Conservation (phyloP, 2,113 vertebrate species). For the Brachypteracias leptosomus region DNA sequence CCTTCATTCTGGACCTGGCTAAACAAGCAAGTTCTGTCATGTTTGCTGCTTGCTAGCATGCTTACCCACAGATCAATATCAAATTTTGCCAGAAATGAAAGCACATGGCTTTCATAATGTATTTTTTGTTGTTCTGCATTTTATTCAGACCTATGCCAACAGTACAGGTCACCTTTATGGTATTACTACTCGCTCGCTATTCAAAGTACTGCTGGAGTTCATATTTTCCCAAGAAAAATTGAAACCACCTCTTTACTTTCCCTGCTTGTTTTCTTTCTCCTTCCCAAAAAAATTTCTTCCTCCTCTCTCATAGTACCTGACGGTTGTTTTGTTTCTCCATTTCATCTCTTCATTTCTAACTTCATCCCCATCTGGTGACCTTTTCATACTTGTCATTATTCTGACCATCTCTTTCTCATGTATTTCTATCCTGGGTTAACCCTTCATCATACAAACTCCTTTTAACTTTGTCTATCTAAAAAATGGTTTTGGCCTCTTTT, state of each 20-base stretch:
- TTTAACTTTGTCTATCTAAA: background rate
- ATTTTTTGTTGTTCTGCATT: background rate
- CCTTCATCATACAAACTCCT: background rate
- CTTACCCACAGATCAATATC: background rate
- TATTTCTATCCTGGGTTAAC: background rate
- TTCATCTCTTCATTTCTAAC: background rate
- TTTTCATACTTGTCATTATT: background rate
- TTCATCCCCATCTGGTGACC: background rate
- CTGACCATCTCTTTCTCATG: background rate
- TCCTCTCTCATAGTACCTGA: background rate
- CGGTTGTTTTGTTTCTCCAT: background rate
- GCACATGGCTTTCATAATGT: background rate
- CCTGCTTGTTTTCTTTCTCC: background rate
- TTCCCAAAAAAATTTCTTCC: background rate
- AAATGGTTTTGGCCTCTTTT: background rate
- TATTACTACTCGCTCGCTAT: background rate
- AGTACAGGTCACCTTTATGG: background rate
- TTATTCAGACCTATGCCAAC: background rate
- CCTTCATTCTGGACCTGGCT: background rate
- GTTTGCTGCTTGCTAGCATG: background rate
- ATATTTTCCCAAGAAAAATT: background rate
- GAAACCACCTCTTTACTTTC: background rate
- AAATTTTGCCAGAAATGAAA: background rate
- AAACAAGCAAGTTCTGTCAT: background rate
- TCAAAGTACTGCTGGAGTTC: background rate